Conservation (phyloP, 2,113 vertebrate genomes). For the Pantherophis guttatus region DNA sequence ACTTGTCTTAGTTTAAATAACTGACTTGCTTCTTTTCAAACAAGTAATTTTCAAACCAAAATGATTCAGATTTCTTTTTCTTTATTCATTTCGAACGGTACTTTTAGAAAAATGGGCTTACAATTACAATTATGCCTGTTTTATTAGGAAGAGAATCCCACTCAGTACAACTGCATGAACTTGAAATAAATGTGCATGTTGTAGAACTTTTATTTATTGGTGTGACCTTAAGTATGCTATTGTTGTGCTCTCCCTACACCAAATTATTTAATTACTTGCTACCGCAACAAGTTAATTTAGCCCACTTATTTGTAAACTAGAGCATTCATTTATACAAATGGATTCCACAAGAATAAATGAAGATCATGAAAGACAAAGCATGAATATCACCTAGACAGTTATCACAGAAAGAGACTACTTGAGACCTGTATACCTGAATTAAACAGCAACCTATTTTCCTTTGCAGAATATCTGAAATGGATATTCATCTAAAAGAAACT, state of each 20-base stretch:
- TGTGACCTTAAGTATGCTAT: background rate
- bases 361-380: conserved; percentile 24
- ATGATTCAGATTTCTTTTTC: background rate
- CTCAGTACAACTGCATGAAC: background rate
- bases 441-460: conserved; percentile 81
- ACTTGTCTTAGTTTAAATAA: background rate
- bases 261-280: background rate
- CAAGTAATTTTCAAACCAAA: background rate
- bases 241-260: background rate
- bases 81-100: background rate
- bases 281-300: background rate
- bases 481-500: conserved; percentile 60
- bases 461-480: conserved; percentile 54
- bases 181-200: background rate
- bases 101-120: background rate
- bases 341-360: conserved; percentile 5
- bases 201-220: background rate
- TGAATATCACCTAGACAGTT: conserved; percentile 74
- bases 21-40: background rate
- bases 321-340: background rate
- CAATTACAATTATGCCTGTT: background rate
- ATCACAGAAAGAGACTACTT: conserved; percentile 79
- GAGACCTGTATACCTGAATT: conserved; percentile 82
- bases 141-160: background rate
- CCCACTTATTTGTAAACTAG: background rate